Conservation (phyloP, 23 tunicate species). For the Trididemnum miniatum region DNA sequence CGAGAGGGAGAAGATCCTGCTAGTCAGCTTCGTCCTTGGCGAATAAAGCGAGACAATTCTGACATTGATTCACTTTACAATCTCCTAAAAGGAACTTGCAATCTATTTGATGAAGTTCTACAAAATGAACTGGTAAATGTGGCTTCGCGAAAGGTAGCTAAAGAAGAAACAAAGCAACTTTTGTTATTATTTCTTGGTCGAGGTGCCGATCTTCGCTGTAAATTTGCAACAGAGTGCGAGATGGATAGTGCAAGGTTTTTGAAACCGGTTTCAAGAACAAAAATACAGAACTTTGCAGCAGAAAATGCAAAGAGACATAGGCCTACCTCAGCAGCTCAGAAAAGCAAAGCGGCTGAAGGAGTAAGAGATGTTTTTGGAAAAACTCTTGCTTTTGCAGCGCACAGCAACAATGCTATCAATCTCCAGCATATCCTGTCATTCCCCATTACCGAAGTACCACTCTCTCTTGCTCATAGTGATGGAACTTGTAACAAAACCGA, state of each 20-base stretch:
- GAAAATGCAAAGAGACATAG: neutral
- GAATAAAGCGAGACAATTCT: neutral
- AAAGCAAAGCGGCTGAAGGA: neutral
- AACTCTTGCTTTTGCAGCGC: neutral
- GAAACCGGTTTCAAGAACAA: neutral
- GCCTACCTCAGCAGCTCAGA: neutral
- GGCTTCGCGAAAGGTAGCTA: neutral
- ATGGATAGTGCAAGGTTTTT: neutral
- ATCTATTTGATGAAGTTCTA: neutral
- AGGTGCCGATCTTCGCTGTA: neutral
- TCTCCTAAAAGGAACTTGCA: neutral
- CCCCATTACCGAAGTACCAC: neutral
- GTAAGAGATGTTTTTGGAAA: neutral
- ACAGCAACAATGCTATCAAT: neutral
- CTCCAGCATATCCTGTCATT: neutral
- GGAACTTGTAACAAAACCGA: neutral
- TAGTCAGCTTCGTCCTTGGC: neutral
- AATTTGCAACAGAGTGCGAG: neutral
- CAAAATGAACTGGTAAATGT: neutral
- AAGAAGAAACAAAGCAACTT: neutral
- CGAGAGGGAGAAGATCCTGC: neutral
- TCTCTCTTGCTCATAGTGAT: neutral
- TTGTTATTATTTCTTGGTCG: neutral
- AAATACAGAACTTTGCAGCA: neutral
- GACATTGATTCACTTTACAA: neutral